Evolutionary conservation across 2,888 invertebrate genomes (phyloP), one percentile per base, ranked within the genome.

Genomic region (Xestia xanthographa): DNA sequence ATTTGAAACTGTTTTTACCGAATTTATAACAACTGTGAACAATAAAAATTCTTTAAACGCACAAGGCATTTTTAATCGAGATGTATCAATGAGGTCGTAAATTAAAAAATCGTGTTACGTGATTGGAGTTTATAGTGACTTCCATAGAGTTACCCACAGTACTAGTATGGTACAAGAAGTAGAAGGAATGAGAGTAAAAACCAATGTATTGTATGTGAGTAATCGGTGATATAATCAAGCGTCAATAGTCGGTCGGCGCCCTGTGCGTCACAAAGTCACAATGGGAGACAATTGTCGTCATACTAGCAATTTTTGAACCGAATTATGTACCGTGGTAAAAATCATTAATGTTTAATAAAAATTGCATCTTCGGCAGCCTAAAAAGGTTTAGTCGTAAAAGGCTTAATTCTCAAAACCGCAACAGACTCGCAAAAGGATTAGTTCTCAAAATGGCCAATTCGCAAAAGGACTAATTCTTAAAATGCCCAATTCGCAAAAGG

Each of bases 21-120:
- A 92, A 94, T 94, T 94, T 92, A 94, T 93, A 93, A 91, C 90
- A 90, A 83, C 87, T 77, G 82, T 82, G 88, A 90, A 92, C 92
- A 90, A 93, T 94, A 94, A 93, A 95, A 93, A 92, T 76, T 87
- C 86, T 82, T 79, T 38, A 82, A 78, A 92, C 92, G 91, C 88
- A 82, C 72, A 67, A 72, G 81, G 94, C 91, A 95, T 95, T 79
- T 90, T 89, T 92, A 94, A 90, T 86, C 86, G 80, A 84, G 83
- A 87, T 80, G 85, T 88, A 91, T 90, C 87, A 85, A 91, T 90
- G 87, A 88, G 80, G 89, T 87, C 81, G 87, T 93, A 92, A 93
- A 93, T 94, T 93, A 93, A 92, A 88, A 93, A 92, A 91, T 90
- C 82, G 80, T 77, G 77, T 56, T 58, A 80, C 89, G 81, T 78